Evolutionary conservation across 2,797 vertebrate species (phyloP).

Genomic region (Girardinus metallicus): DNA sequence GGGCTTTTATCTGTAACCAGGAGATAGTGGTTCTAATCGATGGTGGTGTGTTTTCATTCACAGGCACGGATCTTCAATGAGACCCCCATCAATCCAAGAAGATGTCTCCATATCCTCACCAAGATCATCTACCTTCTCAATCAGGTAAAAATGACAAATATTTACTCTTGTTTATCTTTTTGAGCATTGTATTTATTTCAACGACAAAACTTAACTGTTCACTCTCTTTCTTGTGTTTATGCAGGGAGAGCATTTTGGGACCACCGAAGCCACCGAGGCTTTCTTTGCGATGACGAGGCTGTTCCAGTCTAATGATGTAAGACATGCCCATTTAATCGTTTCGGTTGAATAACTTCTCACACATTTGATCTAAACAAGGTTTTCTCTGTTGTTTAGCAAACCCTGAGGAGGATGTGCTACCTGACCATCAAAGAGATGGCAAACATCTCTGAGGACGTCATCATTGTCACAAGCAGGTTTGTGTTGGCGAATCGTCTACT

Average conservation of each 20-base stretch:
- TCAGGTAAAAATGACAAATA: slow-evolving; percentile 81
- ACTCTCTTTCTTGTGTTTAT: neutral
- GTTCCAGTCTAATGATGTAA: slow-evolving; percentile 98
- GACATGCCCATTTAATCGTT: slow-evolving; percentile 20
- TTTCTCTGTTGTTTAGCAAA: slow-evolving; percentile 84
- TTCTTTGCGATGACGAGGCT: slow-evolving; percentile 98
- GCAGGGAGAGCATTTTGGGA: slow-evolving; percentile 97
- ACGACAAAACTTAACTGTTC: neutral
- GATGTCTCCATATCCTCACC: slow-evolving; percentile 98
- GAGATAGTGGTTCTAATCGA: neutral
- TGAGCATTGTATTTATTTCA: neutral
- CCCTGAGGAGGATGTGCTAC: slow-evolving; percentile 96
- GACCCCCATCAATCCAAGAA: slow-evolving; percentile 95
- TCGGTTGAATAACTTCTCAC: neutral
- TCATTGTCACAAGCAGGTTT: slow-evolving; percentile 99
- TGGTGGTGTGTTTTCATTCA: neutral
- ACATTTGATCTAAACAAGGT: neutral
- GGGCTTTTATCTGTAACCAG: neutral
- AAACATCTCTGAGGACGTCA: slow-evolving; percentile 98
- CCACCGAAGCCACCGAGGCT: slow-evolving; percentile 95
- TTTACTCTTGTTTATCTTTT: neutral
- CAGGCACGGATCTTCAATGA: slow-evolving; percentile 98
- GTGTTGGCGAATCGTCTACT: neutral
- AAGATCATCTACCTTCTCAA: slow-evolving; percentile 98
- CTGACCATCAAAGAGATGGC: slow-evolving; percentile 99